Evolutionary conservation across 2,888 invertebrate species (phyloP).

Genomic region (Oscheius sp.): DNA sequence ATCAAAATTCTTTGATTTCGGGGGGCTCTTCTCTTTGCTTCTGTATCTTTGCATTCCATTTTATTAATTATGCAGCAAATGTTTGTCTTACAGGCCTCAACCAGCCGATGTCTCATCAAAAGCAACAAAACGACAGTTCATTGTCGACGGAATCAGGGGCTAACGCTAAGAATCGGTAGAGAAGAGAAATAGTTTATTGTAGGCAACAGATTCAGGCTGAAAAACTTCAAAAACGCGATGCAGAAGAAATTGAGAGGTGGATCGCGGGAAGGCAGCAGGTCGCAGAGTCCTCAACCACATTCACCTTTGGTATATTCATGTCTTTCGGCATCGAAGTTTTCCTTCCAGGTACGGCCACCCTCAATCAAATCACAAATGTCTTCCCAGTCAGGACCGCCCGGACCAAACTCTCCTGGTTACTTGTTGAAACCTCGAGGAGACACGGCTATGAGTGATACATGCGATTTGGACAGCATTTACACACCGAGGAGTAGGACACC

Average conservation of each 20-base stretch:
- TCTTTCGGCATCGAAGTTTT: constrained; percentile 1
- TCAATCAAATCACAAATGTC: constrained; percentile 72
- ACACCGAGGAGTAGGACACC: constrained; percentile 61
- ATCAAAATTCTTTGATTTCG: neutral
- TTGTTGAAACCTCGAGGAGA: constrained; percentile 67
- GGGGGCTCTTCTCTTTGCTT: constrained; percentile 26
- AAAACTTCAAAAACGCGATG: constrained; percentile 72
- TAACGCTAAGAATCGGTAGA: constrained; percentile 54
- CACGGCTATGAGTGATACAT: constrained; percentile 69
- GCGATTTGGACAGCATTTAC: constrained; percentile 70
- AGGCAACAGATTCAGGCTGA: constrained; percentile 55
- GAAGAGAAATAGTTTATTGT: neutral
- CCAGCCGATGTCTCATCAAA: constrained; percentile 55
- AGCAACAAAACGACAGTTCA: constrained; percentile 65
- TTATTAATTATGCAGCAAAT: neutral
- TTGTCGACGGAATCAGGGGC: constrained; percentile 66
- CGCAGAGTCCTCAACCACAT: constrained; percentile 70
- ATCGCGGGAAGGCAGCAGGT: constrained; percentile 67
- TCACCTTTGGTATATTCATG: constrained; percentile 59
- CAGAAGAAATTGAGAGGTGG: constrained; percentile 69
- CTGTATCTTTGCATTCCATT: neutral
- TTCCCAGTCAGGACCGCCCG: constrained; percentile 70
- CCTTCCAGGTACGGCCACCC: constrained; percentile 67
- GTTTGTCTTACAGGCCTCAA: constrained; percentile 55
- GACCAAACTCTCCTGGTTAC: constrained; percentile 71